Evolutionary conservation across 2,888 invertebrate genomes (phyloP), one percentile per base, ranked within the genome.

Genomic region (Ormyrus thymus): DNA sequence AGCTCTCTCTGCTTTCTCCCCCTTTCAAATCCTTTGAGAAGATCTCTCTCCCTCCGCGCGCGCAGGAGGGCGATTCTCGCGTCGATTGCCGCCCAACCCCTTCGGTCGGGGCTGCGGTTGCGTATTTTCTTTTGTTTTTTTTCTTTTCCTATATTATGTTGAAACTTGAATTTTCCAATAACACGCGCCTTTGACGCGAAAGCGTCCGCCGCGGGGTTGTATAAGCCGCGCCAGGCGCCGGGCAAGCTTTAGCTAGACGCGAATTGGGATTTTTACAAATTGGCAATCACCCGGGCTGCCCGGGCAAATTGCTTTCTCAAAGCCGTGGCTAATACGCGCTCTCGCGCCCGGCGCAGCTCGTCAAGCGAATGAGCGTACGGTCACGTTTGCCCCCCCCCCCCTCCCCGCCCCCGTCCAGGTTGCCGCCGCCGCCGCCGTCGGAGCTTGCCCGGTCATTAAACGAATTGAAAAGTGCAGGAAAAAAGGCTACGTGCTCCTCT

Each of bases 241-340:
- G 29, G 29, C 29, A 29, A 29, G 29, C 29, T 29, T 29, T 29
- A 29, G 73, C 71, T 48, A 77, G 70, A 61, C 76, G 79, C 75
- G 81, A 78, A 82, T 81, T 75, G 75, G 75, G 86, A 87, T 87
- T 88, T 86, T 86, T 86, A 86, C 84, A 87, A 87, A 87, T 87
- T 87, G 87, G 83, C 87, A 87, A 87, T 86, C 84, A 86, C 85
- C 84, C 85, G 85, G 56, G 62, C 80, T 83, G 84, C 78, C 80
- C 80, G 82, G 56, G 84, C 84, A 86, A 86, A 86, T 87, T 87
- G 86, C 82, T 84, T 82, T 81, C 81, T 83, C 81, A 80, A 81
- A 81, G 79, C 81, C 65, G 64, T 7, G 48, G 64, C 62, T 68
- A 81, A 75, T 78, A 77, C 61, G 68, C 50, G 59, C 50, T 50